Evolutionary conservation across 53 echinoderm and acorn worm genomes (phyloP).

Genomic region (Holothuria scabra): DNA sequence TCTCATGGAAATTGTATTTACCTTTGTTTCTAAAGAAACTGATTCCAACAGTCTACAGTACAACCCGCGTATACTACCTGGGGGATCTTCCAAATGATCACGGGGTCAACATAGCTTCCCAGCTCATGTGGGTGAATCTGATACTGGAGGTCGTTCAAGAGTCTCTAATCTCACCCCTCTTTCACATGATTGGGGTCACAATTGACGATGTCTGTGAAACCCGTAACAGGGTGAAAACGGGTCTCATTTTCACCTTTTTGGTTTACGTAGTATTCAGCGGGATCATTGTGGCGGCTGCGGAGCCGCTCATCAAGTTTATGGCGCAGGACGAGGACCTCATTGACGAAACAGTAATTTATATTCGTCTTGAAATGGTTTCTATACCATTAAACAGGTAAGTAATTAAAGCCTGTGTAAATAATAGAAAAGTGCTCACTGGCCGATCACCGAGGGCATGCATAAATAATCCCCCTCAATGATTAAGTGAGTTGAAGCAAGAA

Average conservation of each 20-base stretch:
- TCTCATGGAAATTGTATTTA: constrained; percentile 15
- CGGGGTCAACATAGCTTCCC: constrained; percentile 38
- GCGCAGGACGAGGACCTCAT: constrained; percentile 27
- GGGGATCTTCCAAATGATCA: constrained; percentile 31
- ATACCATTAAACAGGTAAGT: constrained; percentile 27
- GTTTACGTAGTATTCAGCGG: constrained; percentile 8
- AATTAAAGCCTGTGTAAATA: too few relatives aligned
- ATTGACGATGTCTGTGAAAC: neutral
- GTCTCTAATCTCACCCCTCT: constrained; percentile 23
- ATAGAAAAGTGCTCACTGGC: too few relatives aligned
- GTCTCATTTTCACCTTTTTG: constrained; percentile 20
- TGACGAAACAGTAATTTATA: constrained; percentile 33
- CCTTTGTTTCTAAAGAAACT: constrained; percentile 17
- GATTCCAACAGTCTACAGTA: constrained; percentile 17
- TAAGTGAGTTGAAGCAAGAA: too few relatives aligned
- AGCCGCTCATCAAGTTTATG: constrained; percentile 28
- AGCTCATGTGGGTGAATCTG: constrained; percentile 34
- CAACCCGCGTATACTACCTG: constrained; percentile 30
- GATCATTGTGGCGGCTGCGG: constrained; percentile 7
- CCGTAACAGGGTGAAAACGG: constrained; percentile 18
- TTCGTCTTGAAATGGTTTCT: constrained; percentile 33
- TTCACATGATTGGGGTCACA: constrained; percentile 34
- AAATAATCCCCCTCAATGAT: too few relatives aligned
- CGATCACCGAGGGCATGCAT: too few relatives aligned
- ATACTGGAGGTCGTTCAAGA: constrained; percentile 41